Evolutionary conservation across 2,113 vertebrate species (phyloP).

Genomic region (Cettia cetti): DNA sequence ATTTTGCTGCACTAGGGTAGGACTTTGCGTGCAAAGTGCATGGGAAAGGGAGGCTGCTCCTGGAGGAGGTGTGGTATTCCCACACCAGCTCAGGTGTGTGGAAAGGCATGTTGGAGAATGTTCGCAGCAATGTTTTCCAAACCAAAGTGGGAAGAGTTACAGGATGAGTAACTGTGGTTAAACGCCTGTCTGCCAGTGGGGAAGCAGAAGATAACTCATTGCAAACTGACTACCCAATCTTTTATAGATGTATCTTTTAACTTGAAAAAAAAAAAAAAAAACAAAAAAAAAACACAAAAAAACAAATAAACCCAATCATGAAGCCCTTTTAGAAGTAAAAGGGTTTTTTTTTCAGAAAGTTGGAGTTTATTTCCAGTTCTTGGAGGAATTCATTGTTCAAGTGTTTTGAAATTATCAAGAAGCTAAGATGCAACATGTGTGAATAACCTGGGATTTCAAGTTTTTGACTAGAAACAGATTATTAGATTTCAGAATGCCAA

Average conservation of each 20-base stretch:
- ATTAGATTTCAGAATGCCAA: neutral
- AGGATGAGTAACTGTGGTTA: neutral
- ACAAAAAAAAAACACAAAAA: too few species aligned
- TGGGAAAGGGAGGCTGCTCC: neutral
- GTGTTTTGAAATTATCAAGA: neutral
- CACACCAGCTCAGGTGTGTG: neutral
- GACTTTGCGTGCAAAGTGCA: neutral
- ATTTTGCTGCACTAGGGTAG: neutral
- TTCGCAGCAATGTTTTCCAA: neutral
- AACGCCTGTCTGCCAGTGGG: neutral
- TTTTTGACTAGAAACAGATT: neutral
- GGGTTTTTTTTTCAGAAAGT: neutral
- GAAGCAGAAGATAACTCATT: neutral
- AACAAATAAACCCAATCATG: neutral
- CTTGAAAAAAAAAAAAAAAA: too few species aligned
- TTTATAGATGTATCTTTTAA: neutral
- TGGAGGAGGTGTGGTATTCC: neutral
- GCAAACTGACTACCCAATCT: neutral
- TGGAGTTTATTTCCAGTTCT: neutral
- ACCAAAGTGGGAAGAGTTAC: neutral
- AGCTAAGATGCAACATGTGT: neutral
- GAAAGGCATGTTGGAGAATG: rapidly evolving
- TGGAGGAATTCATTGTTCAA: neutral
- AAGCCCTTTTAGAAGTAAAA: neutral
- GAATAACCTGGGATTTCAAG: neutral